Evolutionary conservation across 2,888 invertebrate species (phyloP).

Genomic region (Oligia strigilis): DNA sequence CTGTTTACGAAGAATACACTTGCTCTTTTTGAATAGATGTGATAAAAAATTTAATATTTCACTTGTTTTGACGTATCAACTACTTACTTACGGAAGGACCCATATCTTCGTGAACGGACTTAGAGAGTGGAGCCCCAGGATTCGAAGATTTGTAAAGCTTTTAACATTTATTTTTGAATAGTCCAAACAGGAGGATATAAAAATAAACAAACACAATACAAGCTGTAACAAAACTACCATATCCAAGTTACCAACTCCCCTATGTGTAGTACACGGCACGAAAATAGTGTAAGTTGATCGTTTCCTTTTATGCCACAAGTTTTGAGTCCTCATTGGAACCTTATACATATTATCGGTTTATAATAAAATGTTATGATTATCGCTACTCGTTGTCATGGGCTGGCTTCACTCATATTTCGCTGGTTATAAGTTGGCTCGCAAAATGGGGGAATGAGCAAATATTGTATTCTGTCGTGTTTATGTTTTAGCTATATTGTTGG

Average conservation of each 20-base stretch:
- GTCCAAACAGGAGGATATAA: not conserved
- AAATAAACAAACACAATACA: slow-evolving; percentile 1
- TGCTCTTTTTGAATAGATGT: no score
- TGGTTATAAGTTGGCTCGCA: slow-evolving; percentile 44
- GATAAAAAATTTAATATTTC: no score
- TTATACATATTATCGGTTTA: slow-evolving; percentile 57
- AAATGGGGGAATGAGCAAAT: slow-evolving; percentile 44
- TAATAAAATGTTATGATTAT: slow-evolving; percentile 69
- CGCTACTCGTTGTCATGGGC: slow-evolving; percentile 39
- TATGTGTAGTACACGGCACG: slow-evolving; percentile 12
- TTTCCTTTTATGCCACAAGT: slow-evolving; percentile 60
- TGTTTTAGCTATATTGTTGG: slow-evolving; percentile 31
- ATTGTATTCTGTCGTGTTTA: slow-evolving; percentile 54
- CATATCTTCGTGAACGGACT: no score
- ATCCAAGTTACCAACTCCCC: slow-evolving; percentile 23
- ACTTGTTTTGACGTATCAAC: no score
- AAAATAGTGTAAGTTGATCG: slow-evolving; percentile 55
- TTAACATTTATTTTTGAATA: not conserved
- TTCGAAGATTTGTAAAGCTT: not conserved
- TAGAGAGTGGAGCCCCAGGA: no score
- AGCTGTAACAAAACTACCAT: slow-evolving; percentile 1
- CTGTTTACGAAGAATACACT: no score
- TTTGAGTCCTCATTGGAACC: slow-evolving; percentile 60
- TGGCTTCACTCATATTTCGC: slow-evolving; percentile 43
- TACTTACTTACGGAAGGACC: no score